Evolutionary conservation across 2,888 invertebrate genomes (phyloP).

Genomic region (Perithous albicinctus): DNA sequence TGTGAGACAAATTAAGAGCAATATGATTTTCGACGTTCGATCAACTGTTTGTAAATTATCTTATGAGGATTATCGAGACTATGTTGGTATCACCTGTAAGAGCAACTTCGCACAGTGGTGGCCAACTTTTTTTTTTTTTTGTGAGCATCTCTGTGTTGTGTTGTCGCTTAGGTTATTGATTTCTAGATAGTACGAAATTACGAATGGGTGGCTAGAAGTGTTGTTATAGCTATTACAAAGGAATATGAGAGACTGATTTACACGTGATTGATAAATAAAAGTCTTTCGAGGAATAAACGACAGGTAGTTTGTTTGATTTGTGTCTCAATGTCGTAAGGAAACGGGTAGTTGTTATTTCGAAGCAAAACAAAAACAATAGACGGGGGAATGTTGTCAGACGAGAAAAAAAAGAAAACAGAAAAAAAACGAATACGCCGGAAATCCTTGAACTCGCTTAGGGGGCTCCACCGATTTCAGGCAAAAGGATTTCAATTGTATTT

Average conservation of each 20-base stretch:
- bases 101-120: conserved; percentile 34
- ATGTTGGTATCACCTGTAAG: conserved; percentile 48
- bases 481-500: too few species aligned
- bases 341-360: conserved; percentile 25
- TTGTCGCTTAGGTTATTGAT: conserved; percentile 68
- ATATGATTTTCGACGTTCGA: conserved; percentile 15
- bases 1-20: not conserved
- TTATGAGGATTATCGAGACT: conserved; percentile 11
- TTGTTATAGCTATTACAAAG: conserved; percentile 23
- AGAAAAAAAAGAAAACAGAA: too few species aligned
- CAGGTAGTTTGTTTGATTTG: conserved; percentile 6
- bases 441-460: conserved; percentile 57
- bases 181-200: conserved; percentile 44
- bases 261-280: conserved; percentile 23
- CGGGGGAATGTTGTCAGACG: conserved; percentile 53
- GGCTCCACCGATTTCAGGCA: too few species aligned
- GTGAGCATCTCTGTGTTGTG: conserved; percentile 13
- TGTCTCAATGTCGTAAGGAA: conserved; percentile 10
- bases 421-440: conserved; percentile 59
- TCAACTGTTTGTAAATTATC: conserved; percentile 24
- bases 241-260: conserved; percentile 35
- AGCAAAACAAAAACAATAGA: conserved; percentile 49
- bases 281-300: not conserved
- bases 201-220: conserved; percentile 1
- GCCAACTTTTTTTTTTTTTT: conserved; percentile 22